Evolutionary conservation across 2,797 vertebrate species (phyloP), one percentile per base, ranked within the genome.

Genomic region (Mionectes olivaceus): DNA sequence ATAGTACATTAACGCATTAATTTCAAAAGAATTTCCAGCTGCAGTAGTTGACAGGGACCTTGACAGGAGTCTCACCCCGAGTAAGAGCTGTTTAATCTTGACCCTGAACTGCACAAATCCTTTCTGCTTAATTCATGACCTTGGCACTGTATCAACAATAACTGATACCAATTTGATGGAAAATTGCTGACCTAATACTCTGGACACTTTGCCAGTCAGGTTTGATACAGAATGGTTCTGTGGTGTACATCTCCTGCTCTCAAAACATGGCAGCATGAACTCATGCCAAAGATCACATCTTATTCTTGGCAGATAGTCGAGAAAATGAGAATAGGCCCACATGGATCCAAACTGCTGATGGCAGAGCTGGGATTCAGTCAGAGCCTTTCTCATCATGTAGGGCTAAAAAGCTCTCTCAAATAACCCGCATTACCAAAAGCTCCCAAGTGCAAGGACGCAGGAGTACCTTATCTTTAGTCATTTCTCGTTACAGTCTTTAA

Each of bases 71-170:
- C 33, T 87, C 41, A 47, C 35, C 41, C 55, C 44, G n/a, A 75
- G 9, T 68, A 87, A 86, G 60, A 88, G 63, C 57, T 74, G n/a
- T 52, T 90, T 71, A 60, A 55, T 86, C 65, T 77, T 60, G 69
- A 81, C 56, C 92, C 61, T 43, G 39, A 91, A 92, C 87, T 94
- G 78, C 76, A 82, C 76, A 89, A 77, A 79, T 65, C 67, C 50
- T 78, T 94, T 94, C 81, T 84, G 63, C 91, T 87, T 76, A 95
- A 94, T 95, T 94, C 77, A 89, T 37, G 30, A 90, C 79, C 71
- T 89, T 93, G 87, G 47, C 35, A 94, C 52, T 61, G 60, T 67
- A 85, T 65, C 81, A 94, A 96, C 76, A 93, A 93, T 70, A 94
- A 76, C 64, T 73, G 86, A 88, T n/a, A 89, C 67, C 71, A 76